A percentile compares a stretch with the other conserved stretches of the same genome.
phyloP scores from a whole-genome alignment of 2,888 invertebrate genomes.

The Saturnia pavonia region DNA sequence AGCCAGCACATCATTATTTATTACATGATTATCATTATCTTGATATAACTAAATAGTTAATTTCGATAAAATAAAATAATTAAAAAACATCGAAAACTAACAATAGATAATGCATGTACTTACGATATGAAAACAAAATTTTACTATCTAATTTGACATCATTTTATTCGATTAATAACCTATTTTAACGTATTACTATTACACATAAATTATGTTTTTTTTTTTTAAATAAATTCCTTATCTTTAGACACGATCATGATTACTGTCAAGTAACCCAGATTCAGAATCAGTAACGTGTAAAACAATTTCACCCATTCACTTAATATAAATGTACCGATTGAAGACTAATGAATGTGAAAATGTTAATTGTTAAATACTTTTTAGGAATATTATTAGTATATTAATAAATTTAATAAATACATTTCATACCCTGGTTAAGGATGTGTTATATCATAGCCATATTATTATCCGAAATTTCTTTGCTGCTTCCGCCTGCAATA shows the following conservation, averaged over 20 bases:
- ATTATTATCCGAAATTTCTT: no score
- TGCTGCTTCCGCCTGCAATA: no score
- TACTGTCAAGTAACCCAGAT: constrained; percentile 14
- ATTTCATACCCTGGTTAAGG: no score
- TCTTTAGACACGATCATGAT: constrained; percentile 8
- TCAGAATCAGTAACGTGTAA: constrained; percentile 5
- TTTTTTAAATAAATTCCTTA: constrained; percentile 2
- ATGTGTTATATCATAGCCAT: no score
- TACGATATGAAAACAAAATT: neutral
- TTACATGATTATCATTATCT: neutral
- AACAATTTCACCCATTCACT: constrained; percentile 9
- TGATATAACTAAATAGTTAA: neutral
- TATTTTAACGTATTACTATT: neutral
- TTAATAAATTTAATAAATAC: neutral
- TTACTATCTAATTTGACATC: constrained; percentile 5
- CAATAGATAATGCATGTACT: neutral
- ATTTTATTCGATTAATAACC: neutral
- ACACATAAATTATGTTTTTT: neutral
- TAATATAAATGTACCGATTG: neutral
- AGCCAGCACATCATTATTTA: neutral
- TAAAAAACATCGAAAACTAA: neutral
- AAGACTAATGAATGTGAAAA: neutral
- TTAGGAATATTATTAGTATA: neutral
- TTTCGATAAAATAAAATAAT: neutral
- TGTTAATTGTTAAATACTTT: neutral